These are phyloP conservation scores for Coremacera marginata DNA, from an alignment of 2,888 invertebrate genomes.

Conservation along the genomic window DNA sequence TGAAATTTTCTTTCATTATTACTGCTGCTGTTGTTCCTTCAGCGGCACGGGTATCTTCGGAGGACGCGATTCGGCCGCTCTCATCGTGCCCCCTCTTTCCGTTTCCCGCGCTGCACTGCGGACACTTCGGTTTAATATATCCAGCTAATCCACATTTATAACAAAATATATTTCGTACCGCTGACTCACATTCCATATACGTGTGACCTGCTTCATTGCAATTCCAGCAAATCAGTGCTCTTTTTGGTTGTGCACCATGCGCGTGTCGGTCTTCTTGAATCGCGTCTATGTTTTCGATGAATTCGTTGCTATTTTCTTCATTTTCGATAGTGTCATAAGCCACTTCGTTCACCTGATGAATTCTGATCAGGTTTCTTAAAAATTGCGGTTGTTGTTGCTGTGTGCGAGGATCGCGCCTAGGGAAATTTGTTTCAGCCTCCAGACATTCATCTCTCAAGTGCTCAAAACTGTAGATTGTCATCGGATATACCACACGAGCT, in stretches of 20 bases:
- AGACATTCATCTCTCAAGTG: conserved; percentile 22
- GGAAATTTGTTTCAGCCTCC: conserved; percentile 13
- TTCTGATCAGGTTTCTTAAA: neutral
- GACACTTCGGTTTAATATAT: neutral
- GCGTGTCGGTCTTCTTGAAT: neutral
- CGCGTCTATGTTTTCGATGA: neutral
- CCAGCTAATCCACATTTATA: neutral
- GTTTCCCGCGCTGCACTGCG: conserved; percentile 23
- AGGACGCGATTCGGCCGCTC: conserved; percentile 22
- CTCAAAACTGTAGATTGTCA: neutral
- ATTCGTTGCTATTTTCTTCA: neutral
- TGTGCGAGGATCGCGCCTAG: neutral
- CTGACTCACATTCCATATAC: neutral
- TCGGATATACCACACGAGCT: neutral
- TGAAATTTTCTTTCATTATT: neutral
- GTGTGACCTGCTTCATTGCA: neutral
- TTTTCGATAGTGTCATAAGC: neutral
- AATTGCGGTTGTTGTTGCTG: neutral
- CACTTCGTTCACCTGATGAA: neutral
- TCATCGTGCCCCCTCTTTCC: conserved; percentile 11
- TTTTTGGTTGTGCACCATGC: neutral
- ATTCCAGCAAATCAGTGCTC: neutral
- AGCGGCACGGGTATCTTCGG: neutral
- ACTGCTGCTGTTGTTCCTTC: neutral
- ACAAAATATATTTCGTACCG: neutral